phyloP scores from a whole-genome alignment of 2,113 vertebrate species.

The Thunnus thynnus region DNA sequence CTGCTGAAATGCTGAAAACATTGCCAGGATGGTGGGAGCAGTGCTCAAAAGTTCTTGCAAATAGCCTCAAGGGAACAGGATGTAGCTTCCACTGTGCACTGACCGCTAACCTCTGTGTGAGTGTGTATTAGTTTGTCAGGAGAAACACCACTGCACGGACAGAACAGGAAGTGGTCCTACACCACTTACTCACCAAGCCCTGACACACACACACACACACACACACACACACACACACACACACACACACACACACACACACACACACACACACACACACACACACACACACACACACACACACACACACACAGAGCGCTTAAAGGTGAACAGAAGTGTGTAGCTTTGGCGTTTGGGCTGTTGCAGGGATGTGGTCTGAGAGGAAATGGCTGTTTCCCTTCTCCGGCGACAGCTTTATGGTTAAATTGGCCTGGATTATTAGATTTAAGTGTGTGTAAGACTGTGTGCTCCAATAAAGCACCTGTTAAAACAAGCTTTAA shows the following conservation, averaged over 20 bases:
- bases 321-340: slow-evolving; percentile 51
- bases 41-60: slow-evolving; percentile 15
- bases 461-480: slow-evolving; percentile 60
- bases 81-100: slow-evolving; percentile 46
- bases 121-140: slow-evolving; percentile 46
- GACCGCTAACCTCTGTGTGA: slow-evolving; percentile 31
- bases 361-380: slow-evolving; percentile 41
- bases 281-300: no score
- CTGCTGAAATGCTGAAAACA: neutral
- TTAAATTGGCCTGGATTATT: slow-evolving; percentile 73
- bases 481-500: slow-evolving; percentile 78
- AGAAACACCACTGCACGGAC: slow-evolving; percentile 32
- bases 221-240: slow-evolving; percentile 26
- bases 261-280: no score
- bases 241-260: neutral
- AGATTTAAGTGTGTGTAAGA: slow-evolving; percentile 65
- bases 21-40: neutral
- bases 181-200: slow-evolving; percentile 42
- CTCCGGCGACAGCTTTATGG: slow-evolving; percentile 65
- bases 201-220: slow-evolving; percentile 13
- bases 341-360: slow-evolving; percentile 23
- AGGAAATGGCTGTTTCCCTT: slow-evolving; percentile 74
- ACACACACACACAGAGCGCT: no score
- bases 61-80: slow-evolving; percentile 60
- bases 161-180: slow-evolving; percentile 60